Evolutionary conservation across 2,113 vertebrate genomes (phyloP).

Genomic region (Cebus imitator): DNA sequence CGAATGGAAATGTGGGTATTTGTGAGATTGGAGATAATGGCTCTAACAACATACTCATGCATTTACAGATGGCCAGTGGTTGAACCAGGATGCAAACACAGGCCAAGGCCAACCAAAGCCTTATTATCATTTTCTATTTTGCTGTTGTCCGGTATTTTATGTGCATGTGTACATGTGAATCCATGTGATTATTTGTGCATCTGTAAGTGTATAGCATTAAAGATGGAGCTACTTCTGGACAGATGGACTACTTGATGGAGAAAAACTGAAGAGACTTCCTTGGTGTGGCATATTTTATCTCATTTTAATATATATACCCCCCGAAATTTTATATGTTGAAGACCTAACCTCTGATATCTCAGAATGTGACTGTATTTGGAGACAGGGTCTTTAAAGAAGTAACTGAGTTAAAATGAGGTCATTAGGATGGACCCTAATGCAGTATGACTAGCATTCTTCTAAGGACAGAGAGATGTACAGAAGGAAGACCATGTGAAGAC

Average conservation of each 20-base stretch:
- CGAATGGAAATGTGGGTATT: no score
- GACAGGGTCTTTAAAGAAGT: not conserved
- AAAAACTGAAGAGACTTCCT: not conserved
- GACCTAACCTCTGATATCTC: not conserved
- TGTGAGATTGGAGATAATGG: not conserved
- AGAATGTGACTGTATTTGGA: not conserved
- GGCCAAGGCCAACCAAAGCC: not conserved
- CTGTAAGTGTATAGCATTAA: not conserved
- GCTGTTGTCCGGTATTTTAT: not conserved
- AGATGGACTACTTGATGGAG: not conserved
- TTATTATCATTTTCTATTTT: not conserved
- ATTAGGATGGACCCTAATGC: not conserved
- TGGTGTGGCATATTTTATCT: not conserved
- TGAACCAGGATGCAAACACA: not conserved
- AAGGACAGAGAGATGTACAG: not conserved
- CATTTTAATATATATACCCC: not conserved
- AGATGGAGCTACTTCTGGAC: not conserved
- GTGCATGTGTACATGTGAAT: no score
- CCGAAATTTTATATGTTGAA: not conserved
- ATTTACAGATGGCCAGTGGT: no score
- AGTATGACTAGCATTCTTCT: not conserved
- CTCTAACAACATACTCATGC: fast-evolving
- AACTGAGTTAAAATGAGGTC: not conserved
- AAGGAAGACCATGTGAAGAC: not conserved
- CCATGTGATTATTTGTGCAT: not conserved